Conservation (phyloP, 2,113 vertebrate species). For the Dasypus novemcinctus region DNA sequence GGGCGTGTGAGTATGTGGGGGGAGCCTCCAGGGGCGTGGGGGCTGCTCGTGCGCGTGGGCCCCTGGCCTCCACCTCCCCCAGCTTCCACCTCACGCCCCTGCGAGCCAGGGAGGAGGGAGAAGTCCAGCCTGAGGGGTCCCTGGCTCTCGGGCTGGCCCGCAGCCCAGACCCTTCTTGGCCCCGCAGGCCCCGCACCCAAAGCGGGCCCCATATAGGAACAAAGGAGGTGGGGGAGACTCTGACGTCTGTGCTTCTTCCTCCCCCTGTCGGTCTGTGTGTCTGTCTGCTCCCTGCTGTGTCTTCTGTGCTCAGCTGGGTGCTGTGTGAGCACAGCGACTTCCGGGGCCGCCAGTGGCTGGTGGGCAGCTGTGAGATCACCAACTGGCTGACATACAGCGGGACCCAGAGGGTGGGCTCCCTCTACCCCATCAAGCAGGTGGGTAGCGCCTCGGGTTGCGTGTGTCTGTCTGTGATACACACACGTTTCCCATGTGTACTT, state of each 20-base stretch:
- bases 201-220: not conserved
- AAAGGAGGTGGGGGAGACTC: not conserved
- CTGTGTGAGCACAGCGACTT: conserved; percentile 94
- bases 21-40: accelerated
- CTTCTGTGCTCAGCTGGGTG: conserved; percentile 89
- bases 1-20: conserved; percentile 85
- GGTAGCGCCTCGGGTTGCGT: not conserved
- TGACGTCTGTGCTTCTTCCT: not conserved
- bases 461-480: not conserved
- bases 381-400: conserved; percentile 96
- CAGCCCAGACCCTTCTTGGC: not conserved
- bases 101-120: not conserved
- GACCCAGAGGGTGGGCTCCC: conserved; percentile 89
- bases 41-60: not conserved
- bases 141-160: not conserved
- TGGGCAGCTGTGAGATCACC: conserved; percentile 91
- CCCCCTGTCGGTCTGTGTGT: not conserved
- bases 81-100: not conserved
- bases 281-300: not conserved
- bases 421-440: conserved; percentile 94
- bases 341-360: conserved; percentile 94
- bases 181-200: not conserved
- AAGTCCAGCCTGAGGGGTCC: not conserved
- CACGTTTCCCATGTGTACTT: not conserved
- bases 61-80: not conserved